phyloP scores from a whole-genome alignment of 2,888 invertebrate genomes.

The Agrochola litura region DNA sequence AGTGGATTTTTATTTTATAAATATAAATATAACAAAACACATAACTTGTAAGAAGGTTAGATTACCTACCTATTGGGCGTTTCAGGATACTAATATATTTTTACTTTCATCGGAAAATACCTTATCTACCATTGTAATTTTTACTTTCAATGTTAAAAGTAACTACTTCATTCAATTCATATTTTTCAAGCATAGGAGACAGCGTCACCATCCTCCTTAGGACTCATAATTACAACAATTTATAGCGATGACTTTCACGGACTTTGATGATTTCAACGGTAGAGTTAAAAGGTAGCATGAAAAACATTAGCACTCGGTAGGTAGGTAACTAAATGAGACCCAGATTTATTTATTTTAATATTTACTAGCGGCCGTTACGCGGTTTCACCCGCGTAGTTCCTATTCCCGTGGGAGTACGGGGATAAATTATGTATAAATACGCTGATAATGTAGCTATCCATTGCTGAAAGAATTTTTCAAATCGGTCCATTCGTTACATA shows the following conservation, averaged over 20 bases:
- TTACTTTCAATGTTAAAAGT: too few relatives aligned
- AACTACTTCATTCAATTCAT: too few relatives aligned
- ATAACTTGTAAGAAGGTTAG: too few relatives aligned
- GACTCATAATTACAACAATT: neutral
- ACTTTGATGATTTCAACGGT: neutral
- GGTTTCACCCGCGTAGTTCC: too few relatives aligned
- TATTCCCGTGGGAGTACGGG: too few relatives aligned
- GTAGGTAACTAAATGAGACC: neutral
- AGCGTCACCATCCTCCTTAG: neutral
- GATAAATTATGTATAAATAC: too few relatives aligned
- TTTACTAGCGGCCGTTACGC: too few relatives aligned
- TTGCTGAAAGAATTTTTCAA: too few relatives aligned
- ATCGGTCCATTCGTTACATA: too few relatives aligned
- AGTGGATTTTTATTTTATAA: conserved; percentile 3
- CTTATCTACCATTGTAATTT: neutral
- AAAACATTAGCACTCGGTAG: neutral
- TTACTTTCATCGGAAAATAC: neutral
- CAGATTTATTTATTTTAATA: too few relatives aligned
- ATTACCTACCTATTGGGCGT: neutral
- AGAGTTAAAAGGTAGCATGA: neutral
- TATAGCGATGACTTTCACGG: neutral
- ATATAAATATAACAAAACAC: too few relatives aligned
- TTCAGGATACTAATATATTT: neutral
- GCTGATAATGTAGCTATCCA: too few relatives aligned
- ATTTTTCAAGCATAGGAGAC: neutral